Evolutionary conservation across 1,140 invertebrate species (phyloP).

Genomic region (Nilaparvata lugens): DNA sequence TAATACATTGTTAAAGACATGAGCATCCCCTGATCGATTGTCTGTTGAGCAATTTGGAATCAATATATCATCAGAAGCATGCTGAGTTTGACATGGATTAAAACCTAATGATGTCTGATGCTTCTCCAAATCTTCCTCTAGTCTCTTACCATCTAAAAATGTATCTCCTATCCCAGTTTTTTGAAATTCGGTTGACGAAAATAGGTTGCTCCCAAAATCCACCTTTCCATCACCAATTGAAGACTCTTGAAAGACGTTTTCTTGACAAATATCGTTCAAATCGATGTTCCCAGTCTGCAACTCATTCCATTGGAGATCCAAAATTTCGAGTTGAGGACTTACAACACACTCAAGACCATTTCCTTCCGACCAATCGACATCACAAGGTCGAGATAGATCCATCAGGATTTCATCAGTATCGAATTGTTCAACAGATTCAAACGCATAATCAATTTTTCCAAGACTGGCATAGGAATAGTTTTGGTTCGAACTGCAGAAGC

Average conservation of each 20-base stretch:
- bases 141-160: neutral
- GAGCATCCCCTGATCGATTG: too few relatives aligned
- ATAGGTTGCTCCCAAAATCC: neutral
- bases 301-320: slow-evolving; percentile 18
- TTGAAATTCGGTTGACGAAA: neutral
- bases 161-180: neutral
- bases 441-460: too few relatives aligned
- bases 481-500: too few relatives aligned
- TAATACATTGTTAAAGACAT: too few relatives aligned
- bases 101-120: neutral
- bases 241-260: too few relatives aligned
- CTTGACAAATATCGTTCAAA: too few relatives aligned
- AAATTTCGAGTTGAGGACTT: slow-evolving; percentile 19
- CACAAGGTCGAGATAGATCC: slow-evolving; percentile 8
- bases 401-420: slow-evolving; percentile 13
- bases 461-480: too few relatives aligned
- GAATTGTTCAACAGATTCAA: neutral
- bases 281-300: neutral
- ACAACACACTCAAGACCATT: slow-evolving; percentile 9
- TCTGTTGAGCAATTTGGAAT: too few relatives aligned
- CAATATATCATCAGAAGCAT: too few relatives aligned
- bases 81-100: too few relatives aligned
- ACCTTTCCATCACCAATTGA: neutral
- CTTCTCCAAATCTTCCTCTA: neutral
- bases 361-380: slow-evolving; percentile 3